Conservation (phyloP, 1,140 invertebrate species). For the Streblospio benedicti region DNA sequence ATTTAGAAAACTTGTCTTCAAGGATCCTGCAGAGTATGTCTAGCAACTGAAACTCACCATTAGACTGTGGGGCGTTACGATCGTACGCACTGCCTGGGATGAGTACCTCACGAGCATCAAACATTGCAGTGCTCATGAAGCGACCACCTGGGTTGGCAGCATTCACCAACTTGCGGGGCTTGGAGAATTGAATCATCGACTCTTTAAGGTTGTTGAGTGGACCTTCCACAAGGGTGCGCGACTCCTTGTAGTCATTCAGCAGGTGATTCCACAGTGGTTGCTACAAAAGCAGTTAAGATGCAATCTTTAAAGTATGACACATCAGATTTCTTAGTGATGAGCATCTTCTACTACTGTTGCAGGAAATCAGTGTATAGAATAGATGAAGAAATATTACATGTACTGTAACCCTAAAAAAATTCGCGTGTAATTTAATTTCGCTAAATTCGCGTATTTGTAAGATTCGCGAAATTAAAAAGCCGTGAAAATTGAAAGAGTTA, state of each 20-base stretch:
- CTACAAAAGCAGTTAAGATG: slow-evolving; percentile 46
- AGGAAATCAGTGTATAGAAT: no score
- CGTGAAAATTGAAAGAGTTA: no score
- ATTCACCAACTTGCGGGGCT: slow-evolving; percentile 90
- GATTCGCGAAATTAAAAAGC: no score
- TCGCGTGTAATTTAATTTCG: no score
- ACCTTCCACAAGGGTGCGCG: slow-evolving; percentile 94
- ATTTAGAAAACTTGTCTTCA: no score
- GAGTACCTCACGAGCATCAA: slow-evolving; percentile 51
- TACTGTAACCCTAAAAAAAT: no score
- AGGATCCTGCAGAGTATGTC: no score
- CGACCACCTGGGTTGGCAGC: slow-evolving; percentile 88
- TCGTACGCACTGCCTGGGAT: slow-evolving; percentile 73
- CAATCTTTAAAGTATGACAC: no score
- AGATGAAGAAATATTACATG: no score
- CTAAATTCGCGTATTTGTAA: no score
- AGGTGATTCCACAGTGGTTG: slow-evolving; percentile 98
- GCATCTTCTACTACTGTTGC: no score
- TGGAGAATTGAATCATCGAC: slow-evolving; percentile 91
- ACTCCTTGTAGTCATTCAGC: slow-evolving; percentile 94
- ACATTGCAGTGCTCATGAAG: slow-evolving; percentile 94
- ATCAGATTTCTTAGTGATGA: no score
- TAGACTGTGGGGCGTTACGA: slow-evolving; percentile 40
- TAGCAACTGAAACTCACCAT: slow-evolving; percentile 4
- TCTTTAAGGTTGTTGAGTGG: slow-evolving; percentile 95